Base-by-base conservation (phyloP, 2,888 invertebrate species). In the Timema cristinae region DNA sequence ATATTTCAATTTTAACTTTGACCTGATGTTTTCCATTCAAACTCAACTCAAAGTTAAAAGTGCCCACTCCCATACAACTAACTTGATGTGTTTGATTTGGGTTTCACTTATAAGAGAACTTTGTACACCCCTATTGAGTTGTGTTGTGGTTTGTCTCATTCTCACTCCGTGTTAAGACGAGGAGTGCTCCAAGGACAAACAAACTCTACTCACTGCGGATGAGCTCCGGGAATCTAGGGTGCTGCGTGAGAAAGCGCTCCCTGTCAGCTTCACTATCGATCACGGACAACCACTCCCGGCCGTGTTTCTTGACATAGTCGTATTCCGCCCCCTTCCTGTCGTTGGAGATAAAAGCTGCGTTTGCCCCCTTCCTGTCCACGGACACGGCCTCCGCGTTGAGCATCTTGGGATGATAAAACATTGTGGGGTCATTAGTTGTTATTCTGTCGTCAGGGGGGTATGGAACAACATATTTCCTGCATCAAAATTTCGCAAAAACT, bases 291-390 rank as follows among this genome's bases (percentile, higher is more conserved):
- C 93, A 95, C 73, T 90, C 89, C 0, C 86, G 82, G 0, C 92
- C 93, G 81, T 90, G 90, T 47, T 89, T 87, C 81, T 95, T 96
- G 81, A 97, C 83, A 79, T 97, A 95, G 83, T 97, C 97, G 74
- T 94, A 92, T 79, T 97, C 96, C 0, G 96, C 93, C 4, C 95
- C 95, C 75, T 91, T 88, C 70, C 95, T 87, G 73, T 93, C 90
- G 72, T 89, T 89, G 0, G 84, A 32, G 32, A 32, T 32, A 32
- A 32, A 32, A 32, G 32, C 32, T 32, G 32, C 32, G 32, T 32
- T 32, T 32, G 32, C 32, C 32, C 32, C 32, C 4, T 32, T 32
- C 32, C 32, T 32, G 32, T 32, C 32, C 32, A 32, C 79, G 0
- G 85, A 85, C 75, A 96, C 90, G 76, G 85, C 82, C 1, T 89